phyloP scores from a whole-genome alignment of 2,113 vertebrate species.

The Platichthys stellatus region DNA sequence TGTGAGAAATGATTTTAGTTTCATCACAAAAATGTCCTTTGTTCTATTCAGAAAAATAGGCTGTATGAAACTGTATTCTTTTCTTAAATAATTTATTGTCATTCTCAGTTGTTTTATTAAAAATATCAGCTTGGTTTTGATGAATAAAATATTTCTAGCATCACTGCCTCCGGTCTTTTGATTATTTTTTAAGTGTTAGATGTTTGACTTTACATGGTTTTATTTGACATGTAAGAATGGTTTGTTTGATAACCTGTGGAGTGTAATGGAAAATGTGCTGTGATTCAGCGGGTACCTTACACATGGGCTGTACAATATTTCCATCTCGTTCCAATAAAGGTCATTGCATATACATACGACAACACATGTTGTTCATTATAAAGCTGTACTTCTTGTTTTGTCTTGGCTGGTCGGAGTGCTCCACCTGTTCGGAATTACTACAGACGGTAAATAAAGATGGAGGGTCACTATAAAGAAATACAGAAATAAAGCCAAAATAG shows the following conservation, averaged over 20 bases:
- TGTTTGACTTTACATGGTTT: not conserved
- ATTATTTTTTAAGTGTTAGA: conserved; percentile 14
- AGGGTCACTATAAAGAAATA: too few relatives aligned
- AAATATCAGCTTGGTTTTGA: conserved; percentile 67
- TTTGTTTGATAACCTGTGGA: conserved; percentile 28
- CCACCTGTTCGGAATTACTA: too few relatives aligned
- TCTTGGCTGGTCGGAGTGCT: not conserved
- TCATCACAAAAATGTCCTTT: conserved; percentile 35
- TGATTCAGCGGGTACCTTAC: not conserved
- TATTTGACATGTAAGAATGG: conserved; percentile 4
- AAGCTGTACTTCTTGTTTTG: not conserved
- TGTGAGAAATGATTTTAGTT: conserved; percentile 37
- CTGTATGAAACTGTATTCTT: conserved; percentile 62
- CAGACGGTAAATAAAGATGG: too few relatives aligned
- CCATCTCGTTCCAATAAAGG: not conserved
- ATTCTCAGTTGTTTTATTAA: conserved; percentile 67
- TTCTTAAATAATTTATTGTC: conserved; percentile 73
- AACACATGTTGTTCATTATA: not conserved
- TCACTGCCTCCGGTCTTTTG: conserved; percentile 27
- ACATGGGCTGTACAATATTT: not conserved
- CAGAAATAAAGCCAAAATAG: too few relatives aligned
- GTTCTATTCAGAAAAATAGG: conserved; percentile 50
- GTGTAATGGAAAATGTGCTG: too few relatives aligned
- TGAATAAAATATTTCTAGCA: conserved; percentile 75
- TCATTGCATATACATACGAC: not conserved